Percentiles rank a stretch among this genome's conserved stretches.
Conservation (phyloP, 2,113 vertebrate genomes). For the Pterocles burchelli region DNA sequence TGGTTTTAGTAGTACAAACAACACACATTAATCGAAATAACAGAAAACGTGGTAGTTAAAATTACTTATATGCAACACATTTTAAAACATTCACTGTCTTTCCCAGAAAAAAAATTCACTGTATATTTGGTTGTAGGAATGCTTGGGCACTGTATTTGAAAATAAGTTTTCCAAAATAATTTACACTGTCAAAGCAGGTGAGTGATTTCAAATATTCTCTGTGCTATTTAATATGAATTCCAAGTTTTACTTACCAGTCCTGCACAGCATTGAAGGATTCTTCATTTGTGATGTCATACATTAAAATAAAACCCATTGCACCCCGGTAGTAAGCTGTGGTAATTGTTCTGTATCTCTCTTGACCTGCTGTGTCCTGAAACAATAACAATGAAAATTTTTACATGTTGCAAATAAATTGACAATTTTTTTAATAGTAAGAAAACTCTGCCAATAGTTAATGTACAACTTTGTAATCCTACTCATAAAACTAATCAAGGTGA, state of each 20-base stretch:
- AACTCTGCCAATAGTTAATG: background rate
- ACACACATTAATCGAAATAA: background rate
- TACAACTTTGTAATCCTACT: background rate
- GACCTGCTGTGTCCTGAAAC: constrained; percentile 87
- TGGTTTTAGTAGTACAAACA: background rate
- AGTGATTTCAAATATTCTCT: background rate
- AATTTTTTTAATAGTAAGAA: background rate
- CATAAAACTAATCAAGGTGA: background rate
- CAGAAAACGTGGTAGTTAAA: background rate
- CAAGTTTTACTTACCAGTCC: constrained; percentile 82
- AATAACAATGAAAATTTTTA: background rate
- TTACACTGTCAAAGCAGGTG: background rate
- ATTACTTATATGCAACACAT: background rate
- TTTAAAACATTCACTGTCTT: background rate
- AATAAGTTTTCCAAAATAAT: background rate
- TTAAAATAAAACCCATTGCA: constrained; percentile 91
- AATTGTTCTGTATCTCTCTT: constrained; percentile 89
- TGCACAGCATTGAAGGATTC: constrained; percentile 89
- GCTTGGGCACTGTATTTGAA: background rate
- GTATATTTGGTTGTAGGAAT: background rate
- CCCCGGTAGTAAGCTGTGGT: constrained; percentile 90
- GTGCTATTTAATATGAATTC: background rate
- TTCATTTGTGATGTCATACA: constrained; percentile 92
- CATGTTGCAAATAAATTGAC: background rate
- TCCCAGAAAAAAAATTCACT: background rate